Base-by-base conservation (phyloP, 1,140 invertebrate genomes). In the Oncopodura yosiiana region DNA sequence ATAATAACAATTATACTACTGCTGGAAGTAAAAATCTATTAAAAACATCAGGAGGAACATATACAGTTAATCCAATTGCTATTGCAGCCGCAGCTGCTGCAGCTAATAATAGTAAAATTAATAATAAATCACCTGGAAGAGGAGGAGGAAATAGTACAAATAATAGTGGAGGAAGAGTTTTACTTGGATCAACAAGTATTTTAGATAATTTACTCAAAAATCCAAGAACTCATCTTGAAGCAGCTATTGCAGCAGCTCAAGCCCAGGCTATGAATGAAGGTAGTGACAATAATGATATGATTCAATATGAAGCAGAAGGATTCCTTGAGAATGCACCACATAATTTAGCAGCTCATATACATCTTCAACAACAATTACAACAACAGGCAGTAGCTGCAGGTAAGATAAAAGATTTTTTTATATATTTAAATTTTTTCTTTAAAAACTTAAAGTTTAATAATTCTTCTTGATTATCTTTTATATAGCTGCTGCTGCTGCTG, bases 181-280 rank as follows among this genome's bases (percentile, higher is more conserved):
- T 56, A 34, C 32, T 63, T 21, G 61, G 53, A 49, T 32, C 58
- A 19, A 63, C 62, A 21, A 63, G 62, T 56, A 63, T 63, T 54
- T 55, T 63, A 52, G 62, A 63, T 41, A 63, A 63, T 52, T 48
- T 63, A 44, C 58, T 63, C 39, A 63, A 63, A 44, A 63, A 63
- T 39, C 62, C 58, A 37, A 42, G 53, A 43, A 51, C 46, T 24
- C 58, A 61, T 26, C 26, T 52, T 12, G 49, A 58, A 23, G 49
- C 50, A 18, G 53, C 53, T 18, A 46, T 55, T 2, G 54, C 53
- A 49, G 46, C 58, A 41, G 39, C 18, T 39, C 19, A 23, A 56
- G 38, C 34, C 19, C 37, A 44, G 30, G 27, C 50, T 12, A 56
- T 18, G 21, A 48, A 56, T 19, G 57, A 59, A 21, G 58, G 34